Percentiles rank a stretch among this genome's conserved stretches.
These are phyloP conservation scores for Hydropsyche betteni DNA, from an alignment of 2,888 invertebrate genomes.

Conservation along the genomic window DNA sequence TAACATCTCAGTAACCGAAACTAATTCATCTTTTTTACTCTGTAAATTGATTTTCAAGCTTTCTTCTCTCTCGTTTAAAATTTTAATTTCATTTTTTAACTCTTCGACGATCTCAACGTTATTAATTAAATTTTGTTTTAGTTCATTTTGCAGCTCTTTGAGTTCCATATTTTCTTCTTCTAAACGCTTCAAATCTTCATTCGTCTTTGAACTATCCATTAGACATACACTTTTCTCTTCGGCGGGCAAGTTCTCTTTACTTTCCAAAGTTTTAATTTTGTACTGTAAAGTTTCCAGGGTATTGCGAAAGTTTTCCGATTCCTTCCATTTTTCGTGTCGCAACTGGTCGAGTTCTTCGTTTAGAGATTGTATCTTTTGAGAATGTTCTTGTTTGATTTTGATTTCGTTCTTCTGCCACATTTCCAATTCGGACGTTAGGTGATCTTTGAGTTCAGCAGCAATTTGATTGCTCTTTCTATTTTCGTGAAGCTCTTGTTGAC, in stretches of 20 bases:
- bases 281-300: conserved; percentile 59
- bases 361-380: conserved; percentile 40
- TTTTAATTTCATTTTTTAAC: conserved; percentile 39
- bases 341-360: conserved; percentile 61
- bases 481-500: conserved; percentile 63
- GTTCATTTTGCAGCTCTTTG: conserved; percentile 28
- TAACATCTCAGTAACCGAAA: conserved; percentile 47
- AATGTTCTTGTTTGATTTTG: conserved; percentile 50
- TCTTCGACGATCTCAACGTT: conserved; percentile 29
- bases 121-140: conserved; percentile 43
- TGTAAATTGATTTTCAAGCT: conserved; percentile 48
- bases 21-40: conserved; percentile 49
- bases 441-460: conserved; percentile 62
- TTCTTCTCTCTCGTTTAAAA: conserved; percentile 45
- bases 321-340: conserved; percentile 58
- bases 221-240: conserved; percentile 53
- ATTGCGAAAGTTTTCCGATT: conserved; percentile 57
- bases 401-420: conserved; percentile 59
- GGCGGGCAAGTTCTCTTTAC: conserved; percentile 53
- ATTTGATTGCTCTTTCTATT: conserved; percentile 61
- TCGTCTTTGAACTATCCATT: conserved; percentile 52
- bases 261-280: conserved; percentile 59
- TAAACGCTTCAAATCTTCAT: conserved; percentile 43
- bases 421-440: conserved; percentile 62
- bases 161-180: conserved; percentile 48